Percentiles rank a stretch among this genome's conserved stretches.
Conservation (phyloP, 2,888 invertebrate species). For the Euclidia mi region DNA sequence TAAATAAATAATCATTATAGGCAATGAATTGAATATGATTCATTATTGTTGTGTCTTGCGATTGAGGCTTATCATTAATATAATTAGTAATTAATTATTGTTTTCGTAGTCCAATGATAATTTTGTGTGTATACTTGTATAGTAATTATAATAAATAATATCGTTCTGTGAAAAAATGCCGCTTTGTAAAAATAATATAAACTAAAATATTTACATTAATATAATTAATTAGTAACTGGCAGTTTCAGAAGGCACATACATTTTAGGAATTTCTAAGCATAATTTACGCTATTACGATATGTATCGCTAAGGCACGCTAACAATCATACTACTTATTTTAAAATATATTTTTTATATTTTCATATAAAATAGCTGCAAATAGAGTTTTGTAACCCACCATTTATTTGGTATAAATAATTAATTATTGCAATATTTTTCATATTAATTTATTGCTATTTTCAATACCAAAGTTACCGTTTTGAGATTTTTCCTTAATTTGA, state of each 20-base stretch:
- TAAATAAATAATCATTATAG: too few species aligned
- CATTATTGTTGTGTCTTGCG: too few species aligned
- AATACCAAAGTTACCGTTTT: conserved; percentile 22
- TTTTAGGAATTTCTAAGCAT: conserved; percentile 32
- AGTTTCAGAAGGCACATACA: conserved; percentile 83
- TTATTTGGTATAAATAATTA: conserved; percentile 15
- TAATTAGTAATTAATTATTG: too few species aligned
- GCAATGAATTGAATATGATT: too few species aligned
- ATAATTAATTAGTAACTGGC: conserved; percentile 83
- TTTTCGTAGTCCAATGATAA: not conserved
- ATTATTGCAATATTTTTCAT: conserved; percentile 34
- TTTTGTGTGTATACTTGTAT: too few species aligned
- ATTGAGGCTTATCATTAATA: too few species aligned
- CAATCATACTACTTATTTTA: conserved; percentile 25
- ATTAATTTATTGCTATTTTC: conserved; percentile 7
- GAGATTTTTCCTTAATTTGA: conserved; percentile 28
- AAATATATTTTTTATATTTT: conserved; percentile 30
- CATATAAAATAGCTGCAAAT: conserved; percentile 18
- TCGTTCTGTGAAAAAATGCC: conserved; percentile 75
- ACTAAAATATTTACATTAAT: conserved; percentile 79
- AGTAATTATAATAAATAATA: too few species aligned
- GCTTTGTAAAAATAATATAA: conserved; percentile 56
- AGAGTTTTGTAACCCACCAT: conserved; percentile 7
- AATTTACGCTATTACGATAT: conserved; percentile 49
- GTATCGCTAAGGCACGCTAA: conserved; percentile 52